A percentile compares a stretch with the other conserved stretches of the same genome.
Conservation (phyloP, 1,140 invertebrate species). For the Diplogasteroides magnus region DNA sequence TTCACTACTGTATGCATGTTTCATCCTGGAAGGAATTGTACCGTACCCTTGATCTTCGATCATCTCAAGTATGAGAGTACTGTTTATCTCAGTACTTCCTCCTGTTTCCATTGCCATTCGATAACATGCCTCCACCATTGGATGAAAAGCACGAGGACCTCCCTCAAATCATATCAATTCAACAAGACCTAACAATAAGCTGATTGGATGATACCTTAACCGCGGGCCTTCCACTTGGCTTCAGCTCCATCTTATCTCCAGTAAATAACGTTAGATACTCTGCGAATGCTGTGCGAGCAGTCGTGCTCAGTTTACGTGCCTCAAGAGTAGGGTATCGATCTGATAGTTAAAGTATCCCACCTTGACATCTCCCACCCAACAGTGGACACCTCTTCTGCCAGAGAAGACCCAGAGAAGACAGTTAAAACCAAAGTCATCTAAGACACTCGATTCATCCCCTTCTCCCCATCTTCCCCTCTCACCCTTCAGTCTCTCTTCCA, state of each 20-base stretch:
- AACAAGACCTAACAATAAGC: not conserved
- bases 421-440: constrained; percentile 88
- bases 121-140: constrained; percentile 32
- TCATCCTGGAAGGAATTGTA: no score
- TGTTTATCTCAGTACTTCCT: no score
- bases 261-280: constrained; percentile 71
- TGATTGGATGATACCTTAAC: constrained; percentile 54
- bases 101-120: not conserved
- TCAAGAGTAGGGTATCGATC: no score
- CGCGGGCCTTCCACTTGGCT: not conserved
- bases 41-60: no score
- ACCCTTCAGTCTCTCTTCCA: constrained; percentile 78
- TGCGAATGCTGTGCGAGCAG: constrained; percentile 68
- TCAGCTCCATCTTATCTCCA: not conserved
- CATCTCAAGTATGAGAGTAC: no score
- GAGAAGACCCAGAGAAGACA: constrained; percentile 94
- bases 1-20: no score
- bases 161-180: not conserved
- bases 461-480: constrained; percentile 18
- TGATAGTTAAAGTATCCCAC: no score
- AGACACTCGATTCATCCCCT: constrained; percentile 32
- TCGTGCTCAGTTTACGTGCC: constrained; percentile 68
- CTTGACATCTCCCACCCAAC: constrained; percentile 86
- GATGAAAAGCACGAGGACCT: constrained; percentile 23
- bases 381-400: constrained; percentile 89